Evolutionary conservation across 2,113 vertebrate genomes (phyloP), one percentile per base, ranked within the genome.

Genomic region (Ibidorhyncha struthersii): DNA sequence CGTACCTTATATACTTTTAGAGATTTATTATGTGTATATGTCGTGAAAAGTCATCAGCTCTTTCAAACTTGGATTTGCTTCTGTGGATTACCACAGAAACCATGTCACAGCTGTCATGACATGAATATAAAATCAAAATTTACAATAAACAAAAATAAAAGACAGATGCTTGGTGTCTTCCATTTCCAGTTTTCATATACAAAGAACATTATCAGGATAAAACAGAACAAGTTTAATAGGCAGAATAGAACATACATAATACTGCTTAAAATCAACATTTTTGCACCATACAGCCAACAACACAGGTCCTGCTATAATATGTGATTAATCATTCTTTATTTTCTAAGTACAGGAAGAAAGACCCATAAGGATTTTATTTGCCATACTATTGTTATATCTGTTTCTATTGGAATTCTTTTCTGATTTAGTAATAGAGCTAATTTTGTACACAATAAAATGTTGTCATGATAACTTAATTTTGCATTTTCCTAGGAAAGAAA

Each of bases 401-500:
- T 86, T 93, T 89, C 79, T 81, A 12, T 58, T 84, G 41, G 63
- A 91, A 91, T 96, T 97, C 90, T 86, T 94, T 77, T 83, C 41
- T 69, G 50, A 82, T 87, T 82, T 55, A 86, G 86, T 81, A 94
- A 95, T 72, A 0, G 0, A 93, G 74, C 67, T 97, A 74, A 88
- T 95, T 95, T 95, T 96, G 76, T 78, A 81, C 83, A 95, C 90
- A 95, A 92, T 97, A 89, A 97, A 94, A 55, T 79, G 55, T 79
- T 92, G 91, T 78, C 77, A 91, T 38, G 70, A 95, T 96, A 93
- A 93, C 82, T 92, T 94, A 65, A 91, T 93, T 94, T 89, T 74
- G 27, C 30, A 29, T 91, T 93, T 88, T 86, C 66, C 47, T 85
- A n/a, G 52, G 83, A 86, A 66, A 89, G 59, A 85, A 67, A 53